A percentile compares a stretch with the other conserved stretches of the same genome.
Conservation (phyloP, 2,113 vertebrate genomes). For the Bubalus kerabau region DNA sequence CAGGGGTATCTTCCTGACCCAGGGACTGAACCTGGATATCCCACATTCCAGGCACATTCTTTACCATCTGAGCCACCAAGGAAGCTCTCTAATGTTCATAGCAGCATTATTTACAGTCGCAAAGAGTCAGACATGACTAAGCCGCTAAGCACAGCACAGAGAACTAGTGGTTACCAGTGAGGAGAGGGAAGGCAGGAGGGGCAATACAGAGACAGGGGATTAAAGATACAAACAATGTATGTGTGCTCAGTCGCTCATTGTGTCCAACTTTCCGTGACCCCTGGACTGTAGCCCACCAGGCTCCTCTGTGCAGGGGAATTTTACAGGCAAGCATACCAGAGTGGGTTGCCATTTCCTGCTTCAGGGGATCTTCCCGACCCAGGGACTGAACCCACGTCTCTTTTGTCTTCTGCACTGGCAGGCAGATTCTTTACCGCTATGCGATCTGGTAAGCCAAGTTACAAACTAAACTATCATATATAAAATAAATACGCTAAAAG, state of each 20-base stretch:
- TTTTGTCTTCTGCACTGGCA: not conserved
- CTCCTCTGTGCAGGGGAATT: not conserved
- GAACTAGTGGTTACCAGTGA: not conserved
- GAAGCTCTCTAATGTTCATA: not conserved
- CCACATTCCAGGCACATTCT: not conserved
- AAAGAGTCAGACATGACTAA: not conserved
- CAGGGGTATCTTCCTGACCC: not conserved
- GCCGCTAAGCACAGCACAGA: not conserved
- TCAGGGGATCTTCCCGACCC: not conserved
- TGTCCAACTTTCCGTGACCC: not conserved
- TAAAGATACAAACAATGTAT: too few species aligned
- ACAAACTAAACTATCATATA: not conserved
- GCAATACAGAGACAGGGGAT: not conserved
- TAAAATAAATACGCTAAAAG: rapidly evolving
- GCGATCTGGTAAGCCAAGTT: not conserved
- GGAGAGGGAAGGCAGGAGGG: not conserved
- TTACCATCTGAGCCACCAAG: not conserved
- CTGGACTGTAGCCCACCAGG: not conserved
- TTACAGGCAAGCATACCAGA: not conserved
- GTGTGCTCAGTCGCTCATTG: rapidly evolving
- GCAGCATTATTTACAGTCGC: not conserved
- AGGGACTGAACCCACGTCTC: not conserved
- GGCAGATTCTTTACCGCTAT: not conserved
- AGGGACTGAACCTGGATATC: not conserved
- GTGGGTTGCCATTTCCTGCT: not conserved